These are phyloP conservation scores for Dendrocincla fuliginosa DNA, from an alignment of 2,797 vertebrate genomes.

Conservation along the genomic window DNA sequence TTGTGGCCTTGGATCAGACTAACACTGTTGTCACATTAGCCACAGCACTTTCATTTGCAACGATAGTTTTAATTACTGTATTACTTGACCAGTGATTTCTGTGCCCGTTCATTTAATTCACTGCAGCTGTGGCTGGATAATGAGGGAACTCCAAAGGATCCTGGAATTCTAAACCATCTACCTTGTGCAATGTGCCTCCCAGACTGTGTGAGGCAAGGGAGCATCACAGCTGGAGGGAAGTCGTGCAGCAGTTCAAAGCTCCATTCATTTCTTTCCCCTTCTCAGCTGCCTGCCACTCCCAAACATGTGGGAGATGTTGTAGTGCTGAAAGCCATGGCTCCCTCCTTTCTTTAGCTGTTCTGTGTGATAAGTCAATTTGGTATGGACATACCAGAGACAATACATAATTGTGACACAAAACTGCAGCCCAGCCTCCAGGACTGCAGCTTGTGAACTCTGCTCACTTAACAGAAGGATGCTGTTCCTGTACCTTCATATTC, in stretches of 20 bases:
- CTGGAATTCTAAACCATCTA: neutral
- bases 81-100: neutral
- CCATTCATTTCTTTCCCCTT: neutral
- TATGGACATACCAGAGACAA: conserved; percentile 36
- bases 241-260: neutral
- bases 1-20: neutral
- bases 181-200: neutral
- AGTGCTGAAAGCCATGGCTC: conserved; percentile 34
- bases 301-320: conserved; percentile 43
- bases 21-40: neutral
- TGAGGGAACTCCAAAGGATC: neutral
- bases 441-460: neutral
- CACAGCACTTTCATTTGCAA: neutral
- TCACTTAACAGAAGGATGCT: neutral
- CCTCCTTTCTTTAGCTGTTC: conserved; percentile 3
- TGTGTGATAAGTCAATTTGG: neutral
- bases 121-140: neutral
- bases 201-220: neutral
- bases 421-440: neutral
- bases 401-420: conserved; percentile 20
- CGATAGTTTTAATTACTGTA: neutral
- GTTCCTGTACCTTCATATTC: neutral
- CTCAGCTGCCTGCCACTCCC: conserved; percentile 38
- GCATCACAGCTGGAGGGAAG: neutral
- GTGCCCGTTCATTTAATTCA: neutral